Conservation (phyloP, 2,888 invertebrate genomes). For the Julus scanicus region DNA sequence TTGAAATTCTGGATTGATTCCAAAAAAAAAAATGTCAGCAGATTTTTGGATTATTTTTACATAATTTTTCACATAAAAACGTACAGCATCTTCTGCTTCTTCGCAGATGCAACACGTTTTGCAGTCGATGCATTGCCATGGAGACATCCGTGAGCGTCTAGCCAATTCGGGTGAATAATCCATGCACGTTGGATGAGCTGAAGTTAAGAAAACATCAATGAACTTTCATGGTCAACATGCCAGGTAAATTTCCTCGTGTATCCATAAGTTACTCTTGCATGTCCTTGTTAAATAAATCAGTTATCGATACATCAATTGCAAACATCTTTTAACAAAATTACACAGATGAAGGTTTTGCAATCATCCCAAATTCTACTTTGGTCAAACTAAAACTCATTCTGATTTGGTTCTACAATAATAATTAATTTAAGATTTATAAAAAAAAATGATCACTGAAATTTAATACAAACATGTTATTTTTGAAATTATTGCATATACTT, state of each 20-base stretch:
- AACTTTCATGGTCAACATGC: neutral
- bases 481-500: neutral
- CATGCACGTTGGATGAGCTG: constrained; percentile 70
- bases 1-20: neutral
- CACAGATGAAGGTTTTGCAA: neutral
- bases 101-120: constrained; percentile 88
- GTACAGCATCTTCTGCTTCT: constrained; percentile 79
- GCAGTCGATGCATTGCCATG: constrained; percentile 95
- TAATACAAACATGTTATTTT: neutral
- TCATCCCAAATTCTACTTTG: no score
- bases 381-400: neutral
- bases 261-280: no score
- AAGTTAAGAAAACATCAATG: constrained; percentile 56
- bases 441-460: neutral
- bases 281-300: neutral
- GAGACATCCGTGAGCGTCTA: constrained; percentile 66
- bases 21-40: neutral
- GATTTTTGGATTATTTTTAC: neutral
- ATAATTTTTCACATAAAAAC: neutral
- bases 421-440: no score
- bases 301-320: no score
- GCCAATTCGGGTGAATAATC: constrained; percentile 68
- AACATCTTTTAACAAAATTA: no score
- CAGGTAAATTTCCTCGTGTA: no score
- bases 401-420: no score